Evolutionary conservation across 2,888 invertebrate genomes (phyloP), one percentile per base, ranked within the genome.

Genomic region (Neoscelio sp.): DNA sequence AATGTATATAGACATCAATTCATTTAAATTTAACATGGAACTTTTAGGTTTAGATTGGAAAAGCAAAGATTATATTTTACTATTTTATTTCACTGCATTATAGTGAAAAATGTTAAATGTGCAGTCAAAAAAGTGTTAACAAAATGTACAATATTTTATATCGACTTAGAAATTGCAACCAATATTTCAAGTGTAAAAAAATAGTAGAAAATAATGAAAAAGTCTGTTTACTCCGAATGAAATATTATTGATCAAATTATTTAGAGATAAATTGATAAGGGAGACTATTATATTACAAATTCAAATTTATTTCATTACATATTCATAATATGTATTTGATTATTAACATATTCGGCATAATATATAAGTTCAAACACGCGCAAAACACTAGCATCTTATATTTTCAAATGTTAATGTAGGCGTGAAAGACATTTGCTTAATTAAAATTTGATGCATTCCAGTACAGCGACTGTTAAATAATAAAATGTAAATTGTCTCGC

Each of bases 401-500:
- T 2, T n/a, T 42, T 42, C 40, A 42, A 50, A 30, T 30, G 18
- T 28, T 52, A 15, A 7, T 33, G 4, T 20, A 6, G 13, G 20
- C 15, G 52, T 52, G 52, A 33, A 52, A 52, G 8, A 26, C 18
- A 20, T 44, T 44, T 5, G 20, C 10, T 20, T 44, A n/a, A 4
- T 20, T 44, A 44, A 20, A 44, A 20, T 17, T 44, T 44, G 10
- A 44, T 20, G 6, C 18, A 18, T 52, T 33, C 35, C 2, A n/a
- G 17, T 8, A 18, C 6, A 44, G 5, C 10, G 12, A 10, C 18
- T 10, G 12, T 60, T 46, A 44, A 60, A 44, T 40, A 60, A 30
- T 62, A 26, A 64, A 50, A 40, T 64, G 50, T 50, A 64, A 64
- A 64, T 40, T 28, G 40, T 50, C 26, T 17, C 26, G 6, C 18